These are phyloP conservation scores for Drosophila auraria DNA, from an alignment of 1,140 invertebrate species.

Conservation along the genomic window DNA sequence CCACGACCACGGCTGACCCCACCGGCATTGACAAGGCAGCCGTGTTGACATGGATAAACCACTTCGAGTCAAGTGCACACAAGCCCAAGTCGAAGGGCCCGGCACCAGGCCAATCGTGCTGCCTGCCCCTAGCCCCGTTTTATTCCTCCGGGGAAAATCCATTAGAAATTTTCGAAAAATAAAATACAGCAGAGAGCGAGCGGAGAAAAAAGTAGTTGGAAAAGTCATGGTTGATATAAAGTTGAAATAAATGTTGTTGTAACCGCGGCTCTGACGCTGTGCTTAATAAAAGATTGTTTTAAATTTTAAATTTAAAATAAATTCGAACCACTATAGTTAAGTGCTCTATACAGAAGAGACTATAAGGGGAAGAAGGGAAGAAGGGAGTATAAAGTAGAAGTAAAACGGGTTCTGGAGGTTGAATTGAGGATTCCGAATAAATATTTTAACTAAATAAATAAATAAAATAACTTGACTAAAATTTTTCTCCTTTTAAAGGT, in stretches of 20 bases:
- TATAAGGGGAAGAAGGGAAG: no score
- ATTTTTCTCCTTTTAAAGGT: no score
- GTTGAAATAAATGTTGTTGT: conserved; percentile 55
- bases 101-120: conserved; percentile 20
- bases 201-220: conserved; percentile 12
- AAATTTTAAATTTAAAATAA: conserved; percentile 7
- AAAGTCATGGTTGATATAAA: conserved; percentile 43
- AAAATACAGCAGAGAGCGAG: conserved; percentile 3
- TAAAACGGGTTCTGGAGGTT: no score
- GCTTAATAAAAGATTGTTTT: conserved; percentile 22
- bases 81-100: conserved; percentile 36
- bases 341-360: background rate
- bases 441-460: no score
- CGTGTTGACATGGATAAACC: conserved; percentile 80
- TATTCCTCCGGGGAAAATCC: conserved; percentile 31
- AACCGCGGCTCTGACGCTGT: conserved; percentile 20
- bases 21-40: conserved; percentile 44
- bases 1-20: conserved; percentile 32
- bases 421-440: no score
- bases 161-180: conserved; percentile 44
- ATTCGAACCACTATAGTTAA: conserved; percentile 14
- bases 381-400: no score
- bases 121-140: background rate
- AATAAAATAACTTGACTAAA: no score
- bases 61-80: conserved; percentile 68